Base-by-base conservation (phyloP, 2,888 invertebrate genomes). In the Drosophila paramelanica region DNA sequence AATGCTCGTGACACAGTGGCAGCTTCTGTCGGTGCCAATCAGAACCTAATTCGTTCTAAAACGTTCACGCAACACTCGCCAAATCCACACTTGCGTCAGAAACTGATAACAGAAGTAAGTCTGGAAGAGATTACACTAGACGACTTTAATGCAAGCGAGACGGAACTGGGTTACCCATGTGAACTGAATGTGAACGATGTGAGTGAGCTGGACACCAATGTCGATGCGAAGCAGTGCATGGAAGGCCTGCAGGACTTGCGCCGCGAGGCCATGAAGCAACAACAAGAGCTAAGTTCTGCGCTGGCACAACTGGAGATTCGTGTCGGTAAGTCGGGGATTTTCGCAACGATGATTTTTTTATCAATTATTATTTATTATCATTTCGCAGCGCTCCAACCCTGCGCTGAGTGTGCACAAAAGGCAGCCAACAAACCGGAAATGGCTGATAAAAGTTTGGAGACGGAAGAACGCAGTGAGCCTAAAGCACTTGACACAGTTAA, bases 41-140 rank as follows among this genome's bases (percentile, higher is more conserved):
- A 93, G 62, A 92, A 93, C 66, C 90, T 94, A 51, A 93, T 94
- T 75, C 90, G 94, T 38, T 94, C 94, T 0, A 95, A 95, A 85
- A 96, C 95, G 4, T 96, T 95, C 78, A 95, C 95, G 17, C 95
- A 95, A 76, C 94, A 94, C 79, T 94, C 95, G 58, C 94, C 95
- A 10, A 94, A 93, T 76, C 92, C 93, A 1, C 93, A 93, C 78
- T 89, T 93, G 52, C 89, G 94, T 77, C 93, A 93, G 66, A 94
- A 93, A 90, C 92, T 89, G 45, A 81, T 91, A 5, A 71, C 75
- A 5, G 94, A 93, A 78, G 92, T 94, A 23, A 96, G 96, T 87
- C 93, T 97, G 75, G 96, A 97, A 88, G 96, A 97, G 90, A 96
- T 96, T 81, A 95, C 96, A 1, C 92, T 88, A 5, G 89, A 88